Percentiles rank a stretch among this genome's conserved stretches.
These are phyloP conservation scores for Eclectus roratus DNA, from an alignment of 2,113 vertebrate species.

Conservation along the genomic window DNA sequence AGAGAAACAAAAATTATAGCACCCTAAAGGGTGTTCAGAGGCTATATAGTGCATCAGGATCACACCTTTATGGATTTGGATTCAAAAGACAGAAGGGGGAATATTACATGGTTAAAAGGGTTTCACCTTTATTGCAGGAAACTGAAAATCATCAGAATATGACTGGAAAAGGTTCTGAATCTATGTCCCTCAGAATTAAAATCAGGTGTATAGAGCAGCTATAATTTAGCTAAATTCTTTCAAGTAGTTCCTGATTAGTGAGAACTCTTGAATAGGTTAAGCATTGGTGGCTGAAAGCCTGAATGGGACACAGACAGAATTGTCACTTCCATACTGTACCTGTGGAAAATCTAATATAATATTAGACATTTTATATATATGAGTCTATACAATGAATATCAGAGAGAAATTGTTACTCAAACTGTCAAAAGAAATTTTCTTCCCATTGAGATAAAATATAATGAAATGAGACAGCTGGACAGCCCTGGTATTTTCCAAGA, in stretches of 20 bases:
- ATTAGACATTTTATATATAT: not conserved
- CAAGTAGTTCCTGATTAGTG: accelerated
- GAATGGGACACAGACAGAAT: not conserved
- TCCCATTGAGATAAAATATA: not conserved
- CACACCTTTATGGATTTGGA: not conserved
- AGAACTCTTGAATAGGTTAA: not conserved
- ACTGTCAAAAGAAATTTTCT: not conserved
- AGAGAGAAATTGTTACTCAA: not conserved
- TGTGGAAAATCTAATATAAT: not conserved
- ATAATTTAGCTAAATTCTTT: not conserved
- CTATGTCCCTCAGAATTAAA: not conserved
- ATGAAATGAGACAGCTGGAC: not conserved
- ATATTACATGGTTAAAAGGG: not conserved
- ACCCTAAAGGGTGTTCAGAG: not conserved
- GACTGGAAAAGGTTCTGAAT: not conserved
- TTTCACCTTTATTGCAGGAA: not conserved
- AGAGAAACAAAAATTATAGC: not conserved
- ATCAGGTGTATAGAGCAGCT: not conserved
- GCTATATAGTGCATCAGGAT: not conserved
- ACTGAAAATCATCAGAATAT: not conserved
- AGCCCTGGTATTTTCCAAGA: not conserved
- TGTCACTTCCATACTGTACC: not conserved
- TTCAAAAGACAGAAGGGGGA: not conserved
- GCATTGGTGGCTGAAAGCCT: not conserved
- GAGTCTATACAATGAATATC: not conserved